Evolutionary conservation across 2,888 invertebrate species (phyloP).

Genomic region (Calameuta pallipes): DNA sequence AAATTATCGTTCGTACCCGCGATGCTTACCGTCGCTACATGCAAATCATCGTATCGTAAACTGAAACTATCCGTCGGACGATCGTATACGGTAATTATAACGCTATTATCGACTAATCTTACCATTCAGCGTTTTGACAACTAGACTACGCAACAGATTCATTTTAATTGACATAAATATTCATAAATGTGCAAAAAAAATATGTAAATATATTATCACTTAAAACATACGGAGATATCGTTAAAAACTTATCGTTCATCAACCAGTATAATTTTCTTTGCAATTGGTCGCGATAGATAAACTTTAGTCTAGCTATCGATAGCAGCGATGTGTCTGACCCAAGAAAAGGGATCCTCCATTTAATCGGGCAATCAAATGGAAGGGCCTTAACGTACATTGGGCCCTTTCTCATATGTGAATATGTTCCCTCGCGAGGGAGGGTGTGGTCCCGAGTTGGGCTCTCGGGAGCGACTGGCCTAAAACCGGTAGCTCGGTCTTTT

Average conservation of each 20-base stretch:
- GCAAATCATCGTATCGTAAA: background rate
- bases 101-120: background rate
- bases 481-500: slow-evolving; percentile 61
- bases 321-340: background rate
- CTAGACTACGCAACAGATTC: background rate
- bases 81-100: background rate
- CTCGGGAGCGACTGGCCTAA: slow-evolving; percentile 56
- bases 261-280: background rate
- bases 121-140: background rate
- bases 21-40: background rate
- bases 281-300: background rate
- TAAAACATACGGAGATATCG: background rate
- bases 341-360: background rate
- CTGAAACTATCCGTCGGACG: background rate
- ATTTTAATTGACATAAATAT: background rate
- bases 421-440: slow-evolving; percentile 35
- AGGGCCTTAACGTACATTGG: slow-evolving; percentile 12
- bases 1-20: background rate
- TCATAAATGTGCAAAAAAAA: background rate
- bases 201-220: background rate
- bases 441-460: slow-evolving; percentile 47
- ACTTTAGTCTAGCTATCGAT: background rate
- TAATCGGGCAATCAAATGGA: slow-evolving; percentile 21
- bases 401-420: slow-evolving; percentile 28
- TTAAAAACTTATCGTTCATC: background rate